Base-by-base conservation (phyloP, 2,113 vertebrate genomes). In the Festucalex cinctus region DNA sequence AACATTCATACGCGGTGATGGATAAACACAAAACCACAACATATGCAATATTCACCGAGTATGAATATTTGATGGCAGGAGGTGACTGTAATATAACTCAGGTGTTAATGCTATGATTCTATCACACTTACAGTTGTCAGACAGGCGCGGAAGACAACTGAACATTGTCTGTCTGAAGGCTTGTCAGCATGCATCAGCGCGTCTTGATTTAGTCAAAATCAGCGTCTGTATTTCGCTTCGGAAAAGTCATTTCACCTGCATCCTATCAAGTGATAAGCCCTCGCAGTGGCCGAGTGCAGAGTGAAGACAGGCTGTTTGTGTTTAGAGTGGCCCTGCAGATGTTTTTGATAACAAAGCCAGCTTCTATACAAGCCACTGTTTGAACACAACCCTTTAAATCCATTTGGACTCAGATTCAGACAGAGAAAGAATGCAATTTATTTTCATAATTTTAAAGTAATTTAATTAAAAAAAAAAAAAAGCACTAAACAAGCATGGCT, bases 11-110 rank as follows among this genome's bases (percentile, higher is more conserved):
- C 3, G 17, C 56, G 54, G 56, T 65, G 48, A 49, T 57, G 49
- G 26, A 70, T 54, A 63, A 77, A 74, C 62, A 67, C 68, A 71
- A 78, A 57, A 66, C 74, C 69, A 70, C 65, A 76, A 74, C 63
- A 62, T 73, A 74, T 79, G 63, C 58, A 80, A 79, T 79, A 85
- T 80, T 85, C 49, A 76, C 41, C 35, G 41, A 58, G 53, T 35
- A 46, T 82, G 17, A 75, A 78, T 75, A 56, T 75, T 85, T 78
- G 12, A 80, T 80, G 70, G 75, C 60, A 26, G 63, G n/a, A 75
- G 73, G 66, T 72, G 77, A 78, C 56, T 61, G 70, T 66, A 77
- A 70, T 76, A 69, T 22, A 54, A 43, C 14, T 37, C 36, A 53
- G 65, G 76, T 53, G 68, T 69, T 48, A 66, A 57, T 22, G 59